Evolutionary conservation across 2,797 vertebrate species (phyloP).

Genomic region (Uromys caudimaculatus): DNA sequence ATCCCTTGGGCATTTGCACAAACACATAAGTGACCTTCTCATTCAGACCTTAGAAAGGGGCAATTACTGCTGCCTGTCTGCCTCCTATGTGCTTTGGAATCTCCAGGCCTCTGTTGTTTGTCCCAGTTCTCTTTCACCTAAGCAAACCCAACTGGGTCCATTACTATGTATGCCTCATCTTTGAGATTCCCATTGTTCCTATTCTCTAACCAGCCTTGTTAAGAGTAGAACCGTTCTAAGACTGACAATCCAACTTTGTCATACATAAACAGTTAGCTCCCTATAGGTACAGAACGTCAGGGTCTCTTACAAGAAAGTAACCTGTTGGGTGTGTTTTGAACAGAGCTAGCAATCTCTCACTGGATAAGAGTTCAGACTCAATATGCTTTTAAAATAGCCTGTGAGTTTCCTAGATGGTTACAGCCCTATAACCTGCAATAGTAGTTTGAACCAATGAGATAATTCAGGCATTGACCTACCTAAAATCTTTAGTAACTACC

Average conservation of each 20-base stretch:
- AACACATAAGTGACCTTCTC: background rate
- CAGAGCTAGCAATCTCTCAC: background rate
- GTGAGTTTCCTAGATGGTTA: background rate
- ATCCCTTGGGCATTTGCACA: background rate
- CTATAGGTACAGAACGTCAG: background rate
- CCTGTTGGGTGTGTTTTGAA: rapidly evolving
- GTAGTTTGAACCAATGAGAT: background rate
- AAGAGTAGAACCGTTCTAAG: too few species aligned
- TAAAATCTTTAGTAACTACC: background rate
- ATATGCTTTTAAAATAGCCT: background rate
- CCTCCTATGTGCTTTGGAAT: too few species aligned
- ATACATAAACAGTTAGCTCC: background rate
- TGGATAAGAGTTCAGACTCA: background rate
- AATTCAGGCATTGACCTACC: background rate
- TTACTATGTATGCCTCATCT: background rate
- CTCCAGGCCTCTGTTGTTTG: background rate
- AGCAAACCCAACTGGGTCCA: background rate
- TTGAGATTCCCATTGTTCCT: background rate
- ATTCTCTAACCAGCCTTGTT: background rate
- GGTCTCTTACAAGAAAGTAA: background rate
- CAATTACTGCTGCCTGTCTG: background rate
- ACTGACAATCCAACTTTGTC: background rate
- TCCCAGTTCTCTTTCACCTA: background rate
- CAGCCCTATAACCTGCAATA: background rate
- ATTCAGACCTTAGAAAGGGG: background rate